These are phyloP conservation scores for Paragorgia papillata DNA, from an alignment of 92 coral and sea anemone genomes.

Conservation along the genomic window DNA sequence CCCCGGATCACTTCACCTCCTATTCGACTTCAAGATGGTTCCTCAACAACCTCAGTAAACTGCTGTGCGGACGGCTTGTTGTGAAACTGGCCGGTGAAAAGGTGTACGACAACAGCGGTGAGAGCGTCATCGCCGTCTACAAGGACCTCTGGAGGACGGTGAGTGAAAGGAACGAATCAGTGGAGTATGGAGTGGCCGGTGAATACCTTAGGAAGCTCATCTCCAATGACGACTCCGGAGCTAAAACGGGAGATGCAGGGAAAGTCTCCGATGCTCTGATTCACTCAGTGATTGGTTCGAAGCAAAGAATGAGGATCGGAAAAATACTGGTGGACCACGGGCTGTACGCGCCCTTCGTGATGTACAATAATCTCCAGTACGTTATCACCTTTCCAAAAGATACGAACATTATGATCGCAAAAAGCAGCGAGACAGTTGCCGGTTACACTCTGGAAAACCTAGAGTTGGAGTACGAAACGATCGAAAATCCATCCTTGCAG, in stretches of 20 bases:
- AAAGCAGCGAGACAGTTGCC: neutral
- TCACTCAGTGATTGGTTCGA: neutral
- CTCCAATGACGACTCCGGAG: neutral
- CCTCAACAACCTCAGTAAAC: slow-evolving; percentile 29
- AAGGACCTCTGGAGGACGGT: slow-evolving; percentile 9
- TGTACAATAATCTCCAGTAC: slow-evolving; percentile 16
- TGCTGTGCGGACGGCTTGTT: neutral
- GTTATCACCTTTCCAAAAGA: slow-evolving; percentile 2
- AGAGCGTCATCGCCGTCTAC: neutral
- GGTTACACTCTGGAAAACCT: slow-evolving; percentile 10
- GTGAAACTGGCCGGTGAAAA: slow-evolving; percentile 17
- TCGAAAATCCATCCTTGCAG: slow-evolving; percentile 1
- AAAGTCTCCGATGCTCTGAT: slow-evolving; percentile 4
- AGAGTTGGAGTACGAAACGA: slow-evolving; percentile 12
- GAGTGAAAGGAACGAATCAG: neutral
- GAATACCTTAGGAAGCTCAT: slow-evolving; percentile 20
- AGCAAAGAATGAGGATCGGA: neutral
- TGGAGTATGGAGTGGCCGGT: slow-evolving; percentile 12
- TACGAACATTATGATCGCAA: slow-evolving; percentile 3
- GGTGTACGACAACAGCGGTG: slow-evolving; percentile 29
- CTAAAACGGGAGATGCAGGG: neutral
- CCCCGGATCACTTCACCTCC: neutral
- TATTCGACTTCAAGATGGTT: slow-evolving; percentile 23
- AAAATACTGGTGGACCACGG: slow-evolving; percentile 17
- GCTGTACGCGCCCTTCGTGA: slow-evolving; percentile 8